These are phyloP conservation scores for Nannoperca australis DNA, from an alignment of 2,797 vertebrate genomes.

Conservation along the genomic window DNA sequence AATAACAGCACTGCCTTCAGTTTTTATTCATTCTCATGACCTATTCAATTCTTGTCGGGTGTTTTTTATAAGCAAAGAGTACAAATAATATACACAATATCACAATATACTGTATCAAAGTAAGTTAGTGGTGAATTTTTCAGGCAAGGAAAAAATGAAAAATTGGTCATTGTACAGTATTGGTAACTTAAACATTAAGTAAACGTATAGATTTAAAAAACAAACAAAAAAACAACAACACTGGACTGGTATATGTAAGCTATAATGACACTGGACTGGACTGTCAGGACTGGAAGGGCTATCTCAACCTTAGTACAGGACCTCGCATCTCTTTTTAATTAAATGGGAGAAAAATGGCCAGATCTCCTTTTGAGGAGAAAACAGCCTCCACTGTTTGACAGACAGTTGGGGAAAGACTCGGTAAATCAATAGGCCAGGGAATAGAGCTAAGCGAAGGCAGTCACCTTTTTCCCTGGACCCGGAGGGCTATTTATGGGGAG, in stretches of 20 bases:
- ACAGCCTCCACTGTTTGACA: slow-evolving; percentile 50
- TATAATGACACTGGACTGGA: slow-evolving; percentile 63
- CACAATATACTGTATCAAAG: too few species aligned
- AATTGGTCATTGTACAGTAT: background rate
- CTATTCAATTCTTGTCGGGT: background rate
- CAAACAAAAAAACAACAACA: background rate
- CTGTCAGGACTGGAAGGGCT: slow-evolving; percentile 53
- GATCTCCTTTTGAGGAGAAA: slow-evolving; percentile 63
- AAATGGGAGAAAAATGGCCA: slow-evolving; percentile 46
- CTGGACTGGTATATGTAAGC: slow-evolving; percentile 14
- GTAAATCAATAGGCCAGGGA: slow-evolving; percentile 74
- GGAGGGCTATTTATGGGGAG: slow-evolving; percentile 55
- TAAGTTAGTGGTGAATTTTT: too few species aligned
- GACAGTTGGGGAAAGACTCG: slow-evolving; percentile 56
- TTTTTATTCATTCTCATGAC: background rate
- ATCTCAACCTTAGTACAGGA: slow-evolving; percentile 45
- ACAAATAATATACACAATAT: too few species aligned
- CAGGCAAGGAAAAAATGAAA: background rate
- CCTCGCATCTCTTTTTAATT: slow-evolving; percentile 66
- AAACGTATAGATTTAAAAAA: background rate
- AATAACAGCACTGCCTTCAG: background rate
- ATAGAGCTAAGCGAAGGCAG: slow-evolving; percentile 67
- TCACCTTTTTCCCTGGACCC: slow-evolving; percentile 65
- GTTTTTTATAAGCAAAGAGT: background rate
- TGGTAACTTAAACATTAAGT: background rate